Base-by-base conservation (phyloP, 2,113 vertebrate genomes). In the Bos javanicus region DNA sequence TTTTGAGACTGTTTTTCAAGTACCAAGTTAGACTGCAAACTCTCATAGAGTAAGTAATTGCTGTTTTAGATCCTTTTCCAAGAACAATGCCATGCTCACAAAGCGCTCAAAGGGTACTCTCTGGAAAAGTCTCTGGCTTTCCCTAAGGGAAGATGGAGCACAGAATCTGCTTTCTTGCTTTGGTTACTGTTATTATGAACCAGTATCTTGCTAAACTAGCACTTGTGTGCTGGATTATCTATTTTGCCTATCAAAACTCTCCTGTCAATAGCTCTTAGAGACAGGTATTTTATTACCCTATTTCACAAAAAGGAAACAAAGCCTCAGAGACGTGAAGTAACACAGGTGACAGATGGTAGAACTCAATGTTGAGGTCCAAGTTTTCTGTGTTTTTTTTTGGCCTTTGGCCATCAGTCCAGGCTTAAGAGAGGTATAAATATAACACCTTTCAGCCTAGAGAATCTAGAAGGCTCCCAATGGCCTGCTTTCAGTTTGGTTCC, bases 291-390 rank as follows among this genome's bases (percentile, higher is more conserved):
- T 36, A 81, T 82, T 74, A 81, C n/a, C 8, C 17, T 64, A 14
- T 64, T 67, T 85, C 14, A 89, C 17, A 64, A 84, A 93, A 86
- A 36, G 52, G 52, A 91, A 95, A 89, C 28, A 62, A 87, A 80
- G 57, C 39, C 26, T 57, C 56, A 39, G 57, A 74, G 52, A 33
- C 21, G 15, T 56, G 43, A 71, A 74, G 14, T 54, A 23, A 80
- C 7, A 43, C 0, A 54, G n/a, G 28, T 81, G 81, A 64, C 39
- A 67, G 62, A 60, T 21, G 67, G 28, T 17, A n/a, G 33, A 64
- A 30, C 56, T 90, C 60, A 76, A 19, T 36, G 25, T 43, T 71
- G 6, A 39, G 83, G 56, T 19, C 85, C 15, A 57, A 25, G 12
- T 54, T 93, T 90, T 59, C 80, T 23, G 14, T 2, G 15, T 15